Percentiles rank a stretch among this genome's conserved stretches.
phyloP scores from a whole-genome alignment of 2,888 invertebrate genomes.

The Pogonocherus hispidulus region DNA sequence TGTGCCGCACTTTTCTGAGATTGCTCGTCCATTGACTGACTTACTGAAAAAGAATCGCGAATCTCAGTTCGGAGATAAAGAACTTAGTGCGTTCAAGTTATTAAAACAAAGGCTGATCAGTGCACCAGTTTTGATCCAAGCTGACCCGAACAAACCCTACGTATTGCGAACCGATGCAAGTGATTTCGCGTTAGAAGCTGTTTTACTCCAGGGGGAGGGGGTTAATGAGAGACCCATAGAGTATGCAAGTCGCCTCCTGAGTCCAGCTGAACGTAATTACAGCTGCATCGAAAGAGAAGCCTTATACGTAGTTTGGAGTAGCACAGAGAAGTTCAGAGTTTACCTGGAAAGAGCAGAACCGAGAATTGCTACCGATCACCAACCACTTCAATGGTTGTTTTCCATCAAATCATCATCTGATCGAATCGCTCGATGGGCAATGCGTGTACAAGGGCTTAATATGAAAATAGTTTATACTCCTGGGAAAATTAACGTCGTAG shows the following conservation, averaged over 20 bases:
- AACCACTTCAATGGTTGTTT: slow-evolving; percentile 66
- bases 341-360: slow-evolving; percentile 63
- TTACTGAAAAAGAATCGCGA: no score
- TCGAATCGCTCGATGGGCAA: slow-evolving; percentile 65
- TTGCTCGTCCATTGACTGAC: no score
- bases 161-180: no score
- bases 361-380: slow-evolving; percentile 64
- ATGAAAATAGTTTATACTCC: slow-evolving; percentile 61
- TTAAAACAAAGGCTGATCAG: no score
- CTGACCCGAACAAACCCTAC: no score
- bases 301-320: background rate
- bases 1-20: no score
- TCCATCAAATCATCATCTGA: slow-evolving; percentile 62
- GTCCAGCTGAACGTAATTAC: background rate
- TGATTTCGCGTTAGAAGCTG: no score
- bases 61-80: no score
- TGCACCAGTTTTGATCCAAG: no score
- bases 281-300: background rate
- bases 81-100: no score
- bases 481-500: slow-evolving; percentile 58
- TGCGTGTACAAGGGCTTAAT: slow-evolving; percentile 62
- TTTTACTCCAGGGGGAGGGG: no score
- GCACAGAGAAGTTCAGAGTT: slow-evolving; percentile 42
- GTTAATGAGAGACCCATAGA: background rate
- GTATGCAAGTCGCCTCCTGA: background rate